Percentiles rank a stretch among this genome's conserved stretches.
These are phyloP conservation scores for Patella depressa DNA, from an alignment of 2,888 invertebrate genomes.

Conservation along the genomic window DNA sequence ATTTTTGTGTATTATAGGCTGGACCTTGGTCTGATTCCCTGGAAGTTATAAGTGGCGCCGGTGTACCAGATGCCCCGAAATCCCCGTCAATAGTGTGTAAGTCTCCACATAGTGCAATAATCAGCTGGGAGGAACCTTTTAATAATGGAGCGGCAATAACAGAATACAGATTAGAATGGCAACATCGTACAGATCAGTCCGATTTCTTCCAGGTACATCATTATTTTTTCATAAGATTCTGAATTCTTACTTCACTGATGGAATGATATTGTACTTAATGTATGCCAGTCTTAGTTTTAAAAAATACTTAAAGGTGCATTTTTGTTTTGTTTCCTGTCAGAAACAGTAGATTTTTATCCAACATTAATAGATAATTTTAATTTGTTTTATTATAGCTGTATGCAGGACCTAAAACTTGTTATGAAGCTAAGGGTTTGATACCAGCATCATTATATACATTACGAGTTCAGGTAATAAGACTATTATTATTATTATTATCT, in stretches of 20 bases:
- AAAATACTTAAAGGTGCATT: too few species aligned
- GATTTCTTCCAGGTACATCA: constrained; percentile 64
- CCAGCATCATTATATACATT: constrained; percentile 88
- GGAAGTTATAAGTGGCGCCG: constrained; percentile 83
- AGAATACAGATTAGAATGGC: constrained; percentile 83
- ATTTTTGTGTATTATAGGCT: constrained; percentile 69
- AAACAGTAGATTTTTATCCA: too few species aligned
- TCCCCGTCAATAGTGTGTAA: constrained; percentile 77
- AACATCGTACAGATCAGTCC: constrained; percentile 53
- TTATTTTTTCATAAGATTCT: neutral
- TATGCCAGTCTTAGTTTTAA: neutral
- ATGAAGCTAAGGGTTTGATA: constrained; percentile 81
- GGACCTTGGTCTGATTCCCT: constrained; percentile 85
- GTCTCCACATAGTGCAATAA: constrained; percentile 78
- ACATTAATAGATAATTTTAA: too few species aligned
- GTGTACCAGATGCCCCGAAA: constrained; percentile 83
- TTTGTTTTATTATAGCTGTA: constrained; percentile 58
- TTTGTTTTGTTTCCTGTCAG: too few species aligned
- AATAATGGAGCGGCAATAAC: constrained; percentile 85
- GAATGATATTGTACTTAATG: too few species aligned
- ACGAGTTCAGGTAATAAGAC: constrained; percentile 76
- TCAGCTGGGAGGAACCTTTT: constrained; percentile 85
- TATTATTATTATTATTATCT: too few species aligned
- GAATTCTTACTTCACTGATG: too few species aligned
- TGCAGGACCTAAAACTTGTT: constrained; percentile 68